Evolutionary conservation across 2,113 vertebrate genomes (phyloP).

Genomic region (Euleptes europaea): DNA sequence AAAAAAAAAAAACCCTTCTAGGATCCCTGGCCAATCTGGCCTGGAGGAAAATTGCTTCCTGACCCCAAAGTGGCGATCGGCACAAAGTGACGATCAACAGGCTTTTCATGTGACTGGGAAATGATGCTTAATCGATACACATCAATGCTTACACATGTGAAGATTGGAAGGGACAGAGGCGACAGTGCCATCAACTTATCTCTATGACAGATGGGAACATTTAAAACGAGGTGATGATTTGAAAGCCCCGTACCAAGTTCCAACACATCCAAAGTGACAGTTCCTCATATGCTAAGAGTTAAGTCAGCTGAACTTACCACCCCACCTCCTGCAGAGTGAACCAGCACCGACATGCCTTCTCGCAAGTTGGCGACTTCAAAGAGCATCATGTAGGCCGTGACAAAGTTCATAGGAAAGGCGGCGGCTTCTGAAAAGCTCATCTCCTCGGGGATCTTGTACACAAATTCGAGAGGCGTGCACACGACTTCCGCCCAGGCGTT

Average conservation of each 20-base stretch:
- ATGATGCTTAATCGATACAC: background rate
- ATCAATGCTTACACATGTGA: background rate
- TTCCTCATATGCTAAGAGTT: background rate
- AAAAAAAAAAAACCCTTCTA: no score
- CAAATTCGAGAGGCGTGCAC: slow-evolving; percentile 89
- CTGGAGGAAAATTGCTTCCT: no score
- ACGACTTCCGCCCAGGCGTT: slow-evolving; percentile 98
- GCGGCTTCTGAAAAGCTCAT: slow-evolving; percentile 96
- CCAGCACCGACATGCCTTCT: slow-evolving; percentile 97
- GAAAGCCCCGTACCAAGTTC: background rate
- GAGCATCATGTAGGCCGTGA: slow-evolving; percentile 98
- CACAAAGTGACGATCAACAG: background rate
- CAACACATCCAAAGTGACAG: background rate
- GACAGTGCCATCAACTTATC: background rate
- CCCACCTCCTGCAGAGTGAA: slow-evolving; percentile 94
- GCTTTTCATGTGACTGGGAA: background rate
- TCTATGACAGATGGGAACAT: background rate
- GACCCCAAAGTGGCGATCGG: no score
- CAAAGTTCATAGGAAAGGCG: slow-evolving; percentile 95
- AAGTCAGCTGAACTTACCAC: slow-evolving; percentile 82
- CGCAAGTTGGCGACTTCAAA: slow-evolving; percentile 95
- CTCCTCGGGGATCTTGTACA: slow-evolving; percentile 95
- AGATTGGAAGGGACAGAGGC: background rate
- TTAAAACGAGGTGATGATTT: background rate
- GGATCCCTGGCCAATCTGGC: no score